A percentile compares a stretch with the other conserved stretches of the same genome.
Evolutionary conservation across 2,113 vertebrate genomes (phyloP).

Genomic region (Noturus placidus): DNA sequence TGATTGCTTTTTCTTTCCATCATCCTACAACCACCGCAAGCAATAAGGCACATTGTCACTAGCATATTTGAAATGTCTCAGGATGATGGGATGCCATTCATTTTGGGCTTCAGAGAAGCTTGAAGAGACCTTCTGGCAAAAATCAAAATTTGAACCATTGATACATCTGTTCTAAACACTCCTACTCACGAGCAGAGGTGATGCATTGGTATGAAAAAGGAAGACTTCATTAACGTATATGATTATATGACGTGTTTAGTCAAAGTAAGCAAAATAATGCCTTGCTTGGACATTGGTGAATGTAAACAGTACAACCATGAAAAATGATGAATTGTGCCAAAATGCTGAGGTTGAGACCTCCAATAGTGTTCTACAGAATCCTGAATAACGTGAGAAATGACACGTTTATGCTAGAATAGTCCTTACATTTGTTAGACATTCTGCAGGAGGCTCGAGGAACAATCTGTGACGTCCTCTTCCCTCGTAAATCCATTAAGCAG

Average conservation of each 20-base stretch:
- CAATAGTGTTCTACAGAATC: background rate
- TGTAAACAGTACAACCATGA: background rate
- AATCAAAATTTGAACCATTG: background rate
- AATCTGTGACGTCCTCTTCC: slow-evolving; percentile 54
- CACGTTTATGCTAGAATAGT: background rate
- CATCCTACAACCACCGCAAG: background rate
- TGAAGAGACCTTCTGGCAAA: slow-evolving; percentile 7
- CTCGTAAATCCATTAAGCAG: slow-evolving; percentile 53
- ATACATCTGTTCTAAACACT: background rate
- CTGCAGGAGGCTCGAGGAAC: slow-evolving; percentile 56
- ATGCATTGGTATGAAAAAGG: background rate
- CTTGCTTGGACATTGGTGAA: background rate
- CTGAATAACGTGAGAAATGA: background rate
- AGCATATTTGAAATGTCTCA: background rate
- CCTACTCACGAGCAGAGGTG: background rate
- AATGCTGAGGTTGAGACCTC: background rate
- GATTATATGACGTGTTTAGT: background rate
- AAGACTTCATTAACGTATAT: background rate
- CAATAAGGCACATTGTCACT: background rate
- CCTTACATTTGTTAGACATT: slow-evolving; percentile 61
- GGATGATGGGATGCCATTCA: background rate
- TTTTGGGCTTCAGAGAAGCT: background rate
- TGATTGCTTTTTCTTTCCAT: background rate
- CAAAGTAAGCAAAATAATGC: background rate
- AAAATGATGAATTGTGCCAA: background rate